A percentile compares a stretch with the other conserved stretches of the same genome.
These are phyloP conservation scores for Chaetoderma sp. DNA, from an alignment of 2,888 invertebrate genomes.

Conservation along the genomic window DNA sequence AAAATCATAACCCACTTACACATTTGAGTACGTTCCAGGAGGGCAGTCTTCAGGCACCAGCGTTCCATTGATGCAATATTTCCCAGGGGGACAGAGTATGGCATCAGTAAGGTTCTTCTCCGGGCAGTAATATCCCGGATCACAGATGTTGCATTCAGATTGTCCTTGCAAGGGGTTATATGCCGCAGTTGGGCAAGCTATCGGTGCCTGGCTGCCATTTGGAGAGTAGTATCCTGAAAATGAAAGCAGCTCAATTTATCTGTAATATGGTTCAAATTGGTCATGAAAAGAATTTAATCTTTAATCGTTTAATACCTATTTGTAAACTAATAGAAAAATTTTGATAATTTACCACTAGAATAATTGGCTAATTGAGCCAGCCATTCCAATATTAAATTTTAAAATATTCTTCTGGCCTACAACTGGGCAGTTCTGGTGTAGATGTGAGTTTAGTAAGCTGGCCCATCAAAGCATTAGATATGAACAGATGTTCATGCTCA, in stretches of 20 bases:
- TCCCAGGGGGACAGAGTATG: conserved; percentile 57
- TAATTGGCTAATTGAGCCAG: too few species aligned
- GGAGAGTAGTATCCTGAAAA: conserved; percentile 58
- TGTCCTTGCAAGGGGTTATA: conserved; percentile 55
- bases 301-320: too few species aligned
- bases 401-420: too few species aligned
- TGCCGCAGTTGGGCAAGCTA: conserved; percentile 58
- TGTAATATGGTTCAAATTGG: not conserved
- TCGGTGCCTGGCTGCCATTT: conserved; percentile 55
- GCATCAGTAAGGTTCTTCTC: conserved; percentile 58
- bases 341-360: too few species aligned
- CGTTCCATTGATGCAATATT: conserved; percentile 59
- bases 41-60: conserved; percentile 57
- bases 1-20: conserved; percentile 40
- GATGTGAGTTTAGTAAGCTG: too few species aligned
- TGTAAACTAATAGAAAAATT: too few species aligned
- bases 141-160: conserved; percentile 55
- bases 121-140: conserved; percentile 63
- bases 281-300: too few species aligned
- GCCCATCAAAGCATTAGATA: too few species aligned
- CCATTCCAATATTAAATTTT: too few species aligned
- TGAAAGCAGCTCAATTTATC: not conserved
- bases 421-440: too few species aligned
- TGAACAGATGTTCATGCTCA: too few species aligned
- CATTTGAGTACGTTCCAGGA: conserved; percentile 62